These are phyloP conservation scores for Cardinalis cardinalis DNA, from an alignment of 2,113 vertebrate genomes.

Conservation along the genomic window DNA sequence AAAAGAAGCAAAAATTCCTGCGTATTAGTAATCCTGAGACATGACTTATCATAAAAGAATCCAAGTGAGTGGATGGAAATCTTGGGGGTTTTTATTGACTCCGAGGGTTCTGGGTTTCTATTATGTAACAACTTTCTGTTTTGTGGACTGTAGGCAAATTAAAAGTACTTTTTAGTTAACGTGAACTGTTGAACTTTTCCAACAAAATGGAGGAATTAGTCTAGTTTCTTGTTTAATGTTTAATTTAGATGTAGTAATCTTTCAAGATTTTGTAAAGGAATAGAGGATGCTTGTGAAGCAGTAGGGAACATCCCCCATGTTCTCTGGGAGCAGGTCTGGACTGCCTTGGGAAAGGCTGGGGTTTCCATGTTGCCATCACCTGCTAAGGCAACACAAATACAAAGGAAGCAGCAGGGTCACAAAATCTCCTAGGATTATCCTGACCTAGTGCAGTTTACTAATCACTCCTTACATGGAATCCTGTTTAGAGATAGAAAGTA, in stretches of 20 bases:
- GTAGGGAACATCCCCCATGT: neutral
- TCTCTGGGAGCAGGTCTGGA: neutral
- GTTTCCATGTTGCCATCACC: neutral
- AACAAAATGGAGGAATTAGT: neutral
- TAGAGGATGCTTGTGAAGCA: neutral
- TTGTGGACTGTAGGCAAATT: neutral
- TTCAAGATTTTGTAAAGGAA: neutral
- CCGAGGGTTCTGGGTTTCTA: neutral
- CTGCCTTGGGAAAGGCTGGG: neutral
- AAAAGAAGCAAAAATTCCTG: neutral
- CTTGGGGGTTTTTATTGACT: neutral
- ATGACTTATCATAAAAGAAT: neutral
- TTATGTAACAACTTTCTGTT: neutral
- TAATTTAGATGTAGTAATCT: neutral
- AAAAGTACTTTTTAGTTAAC: neutral
- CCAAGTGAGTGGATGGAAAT: neutral
- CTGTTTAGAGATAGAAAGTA: neutral
- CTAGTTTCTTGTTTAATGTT: neutral
- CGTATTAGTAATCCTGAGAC: neutral
- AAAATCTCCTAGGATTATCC: neutral
- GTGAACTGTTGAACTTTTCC: neutral
- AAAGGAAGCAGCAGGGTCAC: neutral
- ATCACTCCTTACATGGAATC: neutral
- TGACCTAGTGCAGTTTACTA: neutral
- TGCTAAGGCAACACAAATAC: neutral